Conservation (phyloP, 2,797 vertebrate species). For the Alectoris magna region DNA sequence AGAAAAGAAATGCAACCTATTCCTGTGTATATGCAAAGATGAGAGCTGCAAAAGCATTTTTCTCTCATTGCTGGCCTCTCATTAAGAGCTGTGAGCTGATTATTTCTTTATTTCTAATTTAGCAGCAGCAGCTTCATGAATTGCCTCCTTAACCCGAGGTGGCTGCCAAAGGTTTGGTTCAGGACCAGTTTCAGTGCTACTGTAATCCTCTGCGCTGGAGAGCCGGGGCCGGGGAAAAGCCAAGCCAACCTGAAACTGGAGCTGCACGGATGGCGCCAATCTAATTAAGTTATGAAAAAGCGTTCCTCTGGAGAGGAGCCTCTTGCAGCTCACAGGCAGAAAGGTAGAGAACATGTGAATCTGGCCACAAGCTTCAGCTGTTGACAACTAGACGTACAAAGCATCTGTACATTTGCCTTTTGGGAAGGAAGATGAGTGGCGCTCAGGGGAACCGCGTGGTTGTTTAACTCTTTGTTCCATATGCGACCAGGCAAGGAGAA, state of each 20-base stretch:
- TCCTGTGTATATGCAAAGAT: background rate
- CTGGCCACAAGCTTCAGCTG: slow-evolving; percentile 46
- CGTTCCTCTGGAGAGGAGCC: slow-evolving; percentile 32
- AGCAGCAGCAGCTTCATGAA: slow-evolving; percentile 10
- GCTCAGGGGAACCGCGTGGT: slow-evolving; percentile 14
- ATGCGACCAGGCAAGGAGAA: slow-evolving; percentile 41
- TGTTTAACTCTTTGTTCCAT: slow-evolving; percentile 62
- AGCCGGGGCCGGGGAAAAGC: slow-evolving; percentile 38
- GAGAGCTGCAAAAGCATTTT: slow-evolving; percentile 22
- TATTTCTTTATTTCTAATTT: slow-evolving; percentile 66
- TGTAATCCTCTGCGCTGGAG: slow-evolving; percentile 59
- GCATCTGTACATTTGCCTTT: slow-evolving; percentile 46
- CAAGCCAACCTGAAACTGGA: slow-evolving; percentile 60
- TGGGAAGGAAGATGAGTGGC: slow-evolving; percentile 40
- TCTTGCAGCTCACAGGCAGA: slow-evolving; percentile 35
- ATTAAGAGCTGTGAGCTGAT: background rate
- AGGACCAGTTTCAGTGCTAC: slow-evolving; percentile 59
- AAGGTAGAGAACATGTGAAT: slow-evolving; percentile 49
- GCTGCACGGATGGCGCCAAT: slow-evolving; percentile 9
- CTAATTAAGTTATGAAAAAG: slow-evolving; percentile 57
- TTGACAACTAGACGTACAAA: slow-evolving; percentile 52
- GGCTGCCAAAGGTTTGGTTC: slow-evolving; percentile 47
- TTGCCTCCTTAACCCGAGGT: background rate
- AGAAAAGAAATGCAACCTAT: background rate
- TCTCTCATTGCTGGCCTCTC: background rate